Evolutionary conservation across 2,888 invertebrate species (phyloP).

Genomic region (Diaprepes abbreviatus): DNA sequence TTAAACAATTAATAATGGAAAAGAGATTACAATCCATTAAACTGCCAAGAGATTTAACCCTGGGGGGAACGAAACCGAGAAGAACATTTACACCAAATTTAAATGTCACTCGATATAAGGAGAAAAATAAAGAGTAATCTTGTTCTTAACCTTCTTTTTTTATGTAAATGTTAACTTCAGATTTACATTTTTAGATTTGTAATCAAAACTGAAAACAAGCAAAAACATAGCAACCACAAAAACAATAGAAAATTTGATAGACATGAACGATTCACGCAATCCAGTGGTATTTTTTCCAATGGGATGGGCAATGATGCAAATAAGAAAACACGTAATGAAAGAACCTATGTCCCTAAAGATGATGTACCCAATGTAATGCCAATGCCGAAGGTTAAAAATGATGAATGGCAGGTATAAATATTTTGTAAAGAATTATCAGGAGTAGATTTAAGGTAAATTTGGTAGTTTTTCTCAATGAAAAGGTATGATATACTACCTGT

Average conservation of each 20-base stretch:
- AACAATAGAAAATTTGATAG: conserved; percentile 20
- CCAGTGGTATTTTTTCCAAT: conserved; percentile 63
- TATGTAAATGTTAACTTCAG: conserved; percentile 1
- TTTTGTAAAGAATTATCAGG: neutral
- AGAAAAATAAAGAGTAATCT: conserved; percentile 59
- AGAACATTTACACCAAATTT: conserved; percentile 64
- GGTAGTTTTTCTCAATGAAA: too few species aligned
- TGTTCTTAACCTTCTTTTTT: conserved; percentile 11
- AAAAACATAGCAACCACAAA: conserved; percentile 31
- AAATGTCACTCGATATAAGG: conserved; percentile 62
- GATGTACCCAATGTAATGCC: conserved; percentile 51
- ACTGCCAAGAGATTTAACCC: conserved; percentile 62
- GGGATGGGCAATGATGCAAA: conserved; percentile 57
- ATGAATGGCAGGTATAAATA: conserved; percentile 54
- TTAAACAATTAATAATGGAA: conserved; percentile 35
- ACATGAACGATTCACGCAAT: conserved; percentile 57
- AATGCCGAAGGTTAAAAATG: conserved; percentile 58
- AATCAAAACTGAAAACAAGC: conserved; percentile 50
- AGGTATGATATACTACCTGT: too few species aligned
- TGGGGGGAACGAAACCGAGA: conserved; percentile 62
- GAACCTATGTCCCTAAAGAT: conserved; percentile 40
- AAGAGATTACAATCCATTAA: conserved; percentile 61
- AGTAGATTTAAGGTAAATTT: too few species aligned
- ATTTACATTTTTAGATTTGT: conserved; percentile 43
- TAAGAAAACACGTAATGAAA: conserved; percentile 50